Evolutionary conservation across 2,888 invertebrate species (phyloP).

Genomic region (Matsumyia berberina): DNA sequence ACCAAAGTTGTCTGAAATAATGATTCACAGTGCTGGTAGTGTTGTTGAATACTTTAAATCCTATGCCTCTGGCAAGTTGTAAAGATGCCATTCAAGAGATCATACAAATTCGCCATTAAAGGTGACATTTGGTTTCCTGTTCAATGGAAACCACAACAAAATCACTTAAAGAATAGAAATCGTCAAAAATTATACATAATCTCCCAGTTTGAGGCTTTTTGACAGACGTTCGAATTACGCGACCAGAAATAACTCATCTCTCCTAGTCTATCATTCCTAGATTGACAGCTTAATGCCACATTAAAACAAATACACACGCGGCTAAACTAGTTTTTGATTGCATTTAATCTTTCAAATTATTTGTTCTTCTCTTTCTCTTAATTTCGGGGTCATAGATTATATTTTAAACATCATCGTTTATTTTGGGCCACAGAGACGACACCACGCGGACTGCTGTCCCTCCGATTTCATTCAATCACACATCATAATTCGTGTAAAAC

Average conservation of each 20-base stretch:
- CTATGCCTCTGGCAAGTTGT: no score
- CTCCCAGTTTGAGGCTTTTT: no score
- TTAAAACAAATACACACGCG: slow-evolving; percentile 46
- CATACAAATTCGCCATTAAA: no score
- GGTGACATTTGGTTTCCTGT: no score
- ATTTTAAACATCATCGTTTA: slow-evolving; percentile 56
- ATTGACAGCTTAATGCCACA: slow-evolving; percentile 68
- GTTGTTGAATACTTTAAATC: no score
- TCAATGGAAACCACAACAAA: no score
- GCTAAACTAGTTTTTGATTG: slow-evolving; percentile 62
- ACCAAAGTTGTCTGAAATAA: no score
- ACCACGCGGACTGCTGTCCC: no score
- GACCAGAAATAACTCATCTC: slow-evolving; percentile 8
- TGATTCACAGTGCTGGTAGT: no score
- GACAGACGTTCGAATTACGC: not conserved
- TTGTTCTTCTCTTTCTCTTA: slow-evolving; percentile 5
- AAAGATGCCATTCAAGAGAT: no score
- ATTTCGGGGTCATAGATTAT: slow-evolving; percentile 39
- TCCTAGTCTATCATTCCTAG: slow-evolving; percentile 37
- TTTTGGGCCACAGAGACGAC: slow-evolving; percentile 16
- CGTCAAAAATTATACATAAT: not conserved
- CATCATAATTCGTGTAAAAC: slow-evolving; percentile 57
- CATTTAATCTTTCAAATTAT: slow-evolving; percentile 54
- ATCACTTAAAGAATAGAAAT: no score
- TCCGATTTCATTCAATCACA: slow-evolving; percentile 66